phyloP scores from a whole-genome alignment of 2,113 vertebrate genomes.

The Ceuthmochares aereus region DNA sequence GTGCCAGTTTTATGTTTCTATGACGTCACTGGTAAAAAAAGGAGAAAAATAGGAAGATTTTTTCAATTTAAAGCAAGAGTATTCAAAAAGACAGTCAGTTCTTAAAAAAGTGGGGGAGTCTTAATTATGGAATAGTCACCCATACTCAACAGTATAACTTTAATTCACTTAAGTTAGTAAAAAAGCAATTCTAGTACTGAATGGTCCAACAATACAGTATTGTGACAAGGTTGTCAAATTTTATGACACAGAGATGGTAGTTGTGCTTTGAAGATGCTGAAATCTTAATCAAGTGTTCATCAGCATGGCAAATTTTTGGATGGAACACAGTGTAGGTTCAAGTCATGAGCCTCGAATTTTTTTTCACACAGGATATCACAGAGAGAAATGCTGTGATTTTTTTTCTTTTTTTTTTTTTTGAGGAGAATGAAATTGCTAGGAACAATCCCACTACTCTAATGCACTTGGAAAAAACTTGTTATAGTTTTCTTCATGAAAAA shows the following conservation, averaged over 20 bases:
- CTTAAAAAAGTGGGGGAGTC: neutral
- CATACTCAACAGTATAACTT: neutral
- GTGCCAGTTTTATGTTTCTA: neutral
- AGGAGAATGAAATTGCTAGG: neutral
- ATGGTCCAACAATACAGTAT: neutral
- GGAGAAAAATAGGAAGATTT: neutral
- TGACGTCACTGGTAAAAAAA: neutral
- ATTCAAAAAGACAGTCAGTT: neutral
- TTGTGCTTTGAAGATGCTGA: neutral
- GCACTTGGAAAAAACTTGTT: neutral
- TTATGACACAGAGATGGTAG: neutral
- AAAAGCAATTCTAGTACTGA: neutral
- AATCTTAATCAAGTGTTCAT: neutral
- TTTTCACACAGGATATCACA: neutral
- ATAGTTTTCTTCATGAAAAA: neutral
- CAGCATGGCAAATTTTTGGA: neutral
- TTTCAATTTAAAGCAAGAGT: neutral
- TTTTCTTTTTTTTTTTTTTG: neutral
- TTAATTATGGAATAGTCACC: neutral
- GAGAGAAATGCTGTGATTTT: neutral
- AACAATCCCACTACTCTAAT: neutral
- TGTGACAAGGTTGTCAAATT: neutral
- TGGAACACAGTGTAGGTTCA: fast-evolving
- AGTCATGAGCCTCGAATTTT: neutral
- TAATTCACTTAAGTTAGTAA: neutral